Percentiles rank a stretch among this genome's conserved stretches.
These are phyloP conservation scores for Collichthys lucidus DNA, from an alignment of 2,113 vertebrate genomes.

Conservation along the genomic window DNA sequence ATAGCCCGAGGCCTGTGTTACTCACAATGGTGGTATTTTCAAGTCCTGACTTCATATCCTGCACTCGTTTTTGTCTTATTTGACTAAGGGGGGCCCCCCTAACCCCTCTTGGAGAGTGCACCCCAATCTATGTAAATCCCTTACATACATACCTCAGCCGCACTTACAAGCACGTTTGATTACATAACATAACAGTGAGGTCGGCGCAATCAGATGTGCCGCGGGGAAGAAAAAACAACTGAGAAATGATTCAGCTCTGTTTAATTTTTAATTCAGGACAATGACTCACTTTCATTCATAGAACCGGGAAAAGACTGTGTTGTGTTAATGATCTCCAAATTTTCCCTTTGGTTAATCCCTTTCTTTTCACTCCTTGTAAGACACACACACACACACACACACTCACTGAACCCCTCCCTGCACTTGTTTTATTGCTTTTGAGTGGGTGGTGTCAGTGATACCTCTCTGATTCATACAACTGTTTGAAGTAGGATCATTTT, in stretches of 20 bases:
- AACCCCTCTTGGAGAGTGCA: slow-evolving; percentile 42
- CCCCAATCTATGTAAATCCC: slow-evolving; percentile 75
- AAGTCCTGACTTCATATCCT: slow-evolving; percentile 77
- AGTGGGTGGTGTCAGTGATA: slow-evolving; percentile 82
- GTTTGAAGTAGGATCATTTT: slow-evolving; percentile 85
- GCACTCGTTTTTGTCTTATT: slow-evolving; percentile 67
- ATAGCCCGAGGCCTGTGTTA: slow-evolving; percentile 58
- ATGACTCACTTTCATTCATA: slow-evolving; percentile 62
- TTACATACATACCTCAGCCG: slow-evolving; percentile 64
- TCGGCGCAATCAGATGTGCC: slow-evolving; percentile 12
- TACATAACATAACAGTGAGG: slow-evolving; percentile 57
- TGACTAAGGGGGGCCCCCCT: slow-evolving; percentile 48
- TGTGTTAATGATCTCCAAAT: slow-evolving; percentile 58
- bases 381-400: slow-evolving; percentile 29
- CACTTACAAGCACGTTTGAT: slow-evolving; percentile 53
- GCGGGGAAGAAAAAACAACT: background rate
- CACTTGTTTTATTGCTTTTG: slow-evolving; percentile 80
- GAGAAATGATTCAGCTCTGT: slow-evolving; percentile 6
- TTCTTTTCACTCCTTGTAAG: slow-evolving; percentile 64
- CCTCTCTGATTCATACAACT: slow-evolving; percentile 76
- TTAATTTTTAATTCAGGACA: slow-evolving; percentile 58
- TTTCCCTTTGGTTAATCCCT: slow-evolving; percentile 37
- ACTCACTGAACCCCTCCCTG: slow-evolving; percentile 37
- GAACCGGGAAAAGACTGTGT: slow-evolving; percentile 27
- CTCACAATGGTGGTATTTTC: slow-evolving; percentile 72